Evolutionary conservation across 2,797 vertebrate genomes (phyloP), one percentile per base, ranked within the genome.

Genomic region (Chanos chanos): DNA sequence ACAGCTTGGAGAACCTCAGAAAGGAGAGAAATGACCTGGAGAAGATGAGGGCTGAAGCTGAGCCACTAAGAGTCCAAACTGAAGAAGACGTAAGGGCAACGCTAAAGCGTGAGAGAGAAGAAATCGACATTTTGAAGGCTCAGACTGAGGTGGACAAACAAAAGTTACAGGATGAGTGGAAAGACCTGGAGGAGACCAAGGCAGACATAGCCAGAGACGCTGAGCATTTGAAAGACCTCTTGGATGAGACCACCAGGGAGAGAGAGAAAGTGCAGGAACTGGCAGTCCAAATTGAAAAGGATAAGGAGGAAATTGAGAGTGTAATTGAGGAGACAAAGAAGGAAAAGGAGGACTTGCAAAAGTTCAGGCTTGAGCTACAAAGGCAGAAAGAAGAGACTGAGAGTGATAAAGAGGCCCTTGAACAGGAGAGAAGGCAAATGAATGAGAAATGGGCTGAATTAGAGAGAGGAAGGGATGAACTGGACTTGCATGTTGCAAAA

Each of bases 81-180:
- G 16, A 27, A 68, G 24, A 60, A 47, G 16, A 18, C 51, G 8
- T 36, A 16, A 18, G n/a, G n/a, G n/a, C n/a, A n/a, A n/a, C n/a
- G n/a, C n/a, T n/a, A n/a, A n/a, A n/a, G n/a, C n/a, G n/a, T n/a
- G n/a, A 30, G 0, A 28, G 24, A 54, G 30, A 39, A 39, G 9
- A 37, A 47, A 16, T 54, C 22, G 51, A 60, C 13, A 54, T 15
- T 24, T 45, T 47, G 16, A 45, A 30, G 47, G 7, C 6, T 6
- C 22, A 39, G n/a, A 44, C 49, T 44, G 31, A 47, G 25, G 19
- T 27, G n/a, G 43, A 59, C n/a, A 44, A 48, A 57, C n/a, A n/a
- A 1, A 48, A 22, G 37, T 4, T 1, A 3, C 31, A 37, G 36
- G 31, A 48, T 5, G 44, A 48, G 27, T 33, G 37, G 13, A 58